Percentiles rank a stretch among this genome's conserved stretches.
These are phyloP conservation scores for Sphaerophoria taeniata DNA, from an alignment of 2,888 invertebrate species.

Conservation along the genomic window DNA sequence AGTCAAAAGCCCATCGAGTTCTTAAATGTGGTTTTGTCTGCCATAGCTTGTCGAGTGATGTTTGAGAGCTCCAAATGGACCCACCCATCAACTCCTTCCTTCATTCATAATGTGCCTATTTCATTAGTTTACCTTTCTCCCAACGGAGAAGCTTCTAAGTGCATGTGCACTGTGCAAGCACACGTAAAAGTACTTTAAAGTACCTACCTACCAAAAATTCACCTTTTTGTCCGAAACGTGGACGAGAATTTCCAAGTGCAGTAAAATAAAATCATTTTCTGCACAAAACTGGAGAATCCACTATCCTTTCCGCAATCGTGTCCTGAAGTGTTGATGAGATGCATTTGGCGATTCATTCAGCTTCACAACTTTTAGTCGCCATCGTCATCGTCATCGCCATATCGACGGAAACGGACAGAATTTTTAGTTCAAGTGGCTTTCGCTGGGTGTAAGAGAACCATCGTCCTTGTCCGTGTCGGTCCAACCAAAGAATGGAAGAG, in stretches of 20 bases:
- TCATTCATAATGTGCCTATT: constrained; percentile 49
- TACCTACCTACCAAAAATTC: background rate
- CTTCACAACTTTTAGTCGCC: constrained; percentile 22
- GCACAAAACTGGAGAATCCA: constrained; percentile 36
- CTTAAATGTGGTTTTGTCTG: constrained; percentile 63
- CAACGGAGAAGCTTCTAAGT: constrained; percentile 46
- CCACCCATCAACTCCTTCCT: background rate
- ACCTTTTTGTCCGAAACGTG: constrained; percentile 15
- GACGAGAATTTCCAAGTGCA: constrained; percentile 32
- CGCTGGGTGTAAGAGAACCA: background rate
- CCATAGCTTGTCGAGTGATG: constrained; percentile 39
- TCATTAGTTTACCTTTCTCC: constrained; percentile 51
- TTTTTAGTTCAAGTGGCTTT: constrained; percentile 30
- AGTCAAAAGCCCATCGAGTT: background rate
- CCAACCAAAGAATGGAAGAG: background rate
- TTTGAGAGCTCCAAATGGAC: constrained; percentile 17
- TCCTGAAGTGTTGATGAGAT: constrained; percentile 59
- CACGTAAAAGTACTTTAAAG: constrained; percentile 45
- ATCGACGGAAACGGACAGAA: constrained; percentile 40
- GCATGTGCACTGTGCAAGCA: constrained; percentile 51
- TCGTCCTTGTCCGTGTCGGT: too few species aligned
- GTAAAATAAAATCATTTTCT: constrained; percentile 31
- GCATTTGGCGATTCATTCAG: constrained; percentile 15
- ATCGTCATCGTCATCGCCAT: constrained; percentile 3
- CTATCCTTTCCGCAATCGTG: constrained; percentile 51